Evolutionary conservation across 2,888 invertebrate species (phyloP).

Genomic region (Andrena marginata): DNA sequence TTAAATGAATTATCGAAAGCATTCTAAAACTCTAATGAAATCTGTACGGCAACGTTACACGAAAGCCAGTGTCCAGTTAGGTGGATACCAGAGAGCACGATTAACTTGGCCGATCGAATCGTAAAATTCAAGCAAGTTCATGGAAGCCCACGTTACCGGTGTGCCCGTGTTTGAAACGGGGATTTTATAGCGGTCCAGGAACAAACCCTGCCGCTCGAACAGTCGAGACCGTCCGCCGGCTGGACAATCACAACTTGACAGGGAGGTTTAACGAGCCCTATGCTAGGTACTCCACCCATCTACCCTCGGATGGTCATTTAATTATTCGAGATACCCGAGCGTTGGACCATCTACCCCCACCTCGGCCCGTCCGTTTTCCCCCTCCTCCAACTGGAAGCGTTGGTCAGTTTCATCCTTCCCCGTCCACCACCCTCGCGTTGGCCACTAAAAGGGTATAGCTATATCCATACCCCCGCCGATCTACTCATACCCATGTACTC

Average conservation of each 20-base stretch:
- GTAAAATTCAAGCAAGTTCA: slow-evolving; percentile 78
- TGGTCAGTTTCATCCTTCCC: slow-evolving; percentile 69
- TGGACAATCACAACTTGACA: slow-evolving; percentile 85
- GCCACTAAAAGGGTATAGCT: slow-evolving; percentile 63
- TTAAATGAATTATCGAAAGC: slow-evolving; percentile 35
- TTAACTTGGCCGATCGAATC: slow-evolving; percentile 81
- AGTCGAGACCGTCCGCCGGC: slow-evolving; percentile 77
- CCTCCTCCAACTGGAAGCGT: slow-evolving; percentile 49
- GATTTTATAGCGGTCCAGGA: slow-evolving; percentile 81
- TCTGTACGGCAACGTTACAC: slow-evolving; percentile 44
- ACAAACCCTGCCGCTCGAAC: slow-evolving; percentile 77
- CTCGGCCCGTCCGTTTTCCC: slow-evolving; percentile 30
- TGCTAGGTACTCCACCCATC: slow-evolving; percentile 75
- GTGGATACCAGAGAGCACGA: slow-evolving; percentile 61
- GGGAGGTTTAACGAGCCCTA: slow-evolving; percentile 85
- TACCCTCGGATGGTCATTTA: slow-evolving; percentile 84
- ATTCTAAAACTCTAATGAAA: slow-evolving; percentile 60
- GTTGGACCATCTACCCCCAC: slow-evolving; percentile 75
- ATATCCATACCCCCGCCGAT: slow-evolving; percentile 54
- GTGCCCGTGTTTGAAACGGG: slow-evolving; percentile 72
- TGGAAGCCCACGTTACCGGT: slow-evolving; percentile 53
- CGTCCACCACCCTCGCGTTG: slow-evolving; percentile 41
- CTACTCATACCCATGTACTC: slow-evolving; percentile 72
- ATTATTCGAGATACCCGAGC: slow-evolving; percentile 84
- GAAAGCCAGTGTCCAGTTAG: slow-evolving; percentile 45